Percentiles rank a stretch among this genome's conserved stretches.
Conservation (phyloP, 2,797 vertebrate species). For the Parauchenoglanis punctatus region DNA sequence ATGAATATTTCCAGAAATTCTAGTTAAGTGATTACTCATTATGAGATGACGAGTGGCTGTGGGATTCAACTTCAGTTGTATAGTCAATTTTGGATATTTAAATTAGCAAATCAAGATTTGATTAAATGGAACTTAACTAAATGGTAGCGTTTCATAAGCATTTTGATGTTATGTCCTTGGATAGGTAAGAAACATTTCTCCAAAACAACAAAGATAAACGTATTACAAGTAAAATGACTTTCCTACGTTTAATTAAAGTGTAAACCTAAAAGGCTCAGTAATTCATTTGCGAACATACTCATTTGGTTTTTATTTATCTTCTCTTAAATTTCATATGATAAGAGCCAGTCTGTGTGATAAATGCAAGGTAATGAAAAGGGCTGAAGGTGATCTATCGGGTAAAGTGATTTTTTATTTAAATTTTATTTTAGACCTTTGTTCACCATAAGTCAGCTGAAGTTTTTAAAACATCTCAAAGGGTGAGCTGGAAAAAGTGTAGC, state of each 20-base stretch:
- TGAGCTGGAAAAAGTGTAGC: conserved; percentile 34
- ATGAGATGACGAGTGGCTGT: not conserved
- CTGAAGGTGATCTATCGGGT: not conserved
- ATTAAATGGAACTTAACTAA: not conserved
- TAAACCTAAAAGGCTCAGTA: not conserved
- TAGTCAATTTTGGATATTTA: not conserved
- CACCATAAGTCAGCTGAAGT: not conserved
- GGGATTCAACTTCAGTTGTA: not conserved
- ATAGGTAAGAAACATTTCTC: not conserved
- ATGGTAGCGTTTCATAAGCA: not conserved
- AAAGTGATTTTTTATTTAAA: not conserved
- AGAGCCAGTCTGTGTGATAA: not conserved
- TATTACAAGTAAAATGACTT: not conserved
- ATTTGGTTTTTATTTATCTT: not conserved
- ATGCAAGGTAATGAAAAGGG: not conserved
- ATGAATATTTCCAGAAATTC: conserved; percentile 13
- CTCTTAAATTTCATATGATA: not conserved
- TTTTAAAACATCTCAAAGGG: conserved; percentile 29
- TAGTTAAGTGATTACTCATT: conserved; percentile 23
- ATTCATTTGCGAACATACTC: not conserved
- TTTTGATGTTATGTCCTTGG: not conserved
- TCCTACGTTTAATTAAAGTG: not conserved
- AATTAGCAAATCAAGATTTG: not conserved
- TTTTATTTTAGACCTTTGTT: not conserved
- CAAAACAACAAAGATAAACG: not conserved